A percentile compares a stretch with the other conserved stretches of the same genome.
Evolutionary conservation across 2,113 vertebrate genomes (phyloP).

Genomic region (Neofelis nebulosa): DNA sequence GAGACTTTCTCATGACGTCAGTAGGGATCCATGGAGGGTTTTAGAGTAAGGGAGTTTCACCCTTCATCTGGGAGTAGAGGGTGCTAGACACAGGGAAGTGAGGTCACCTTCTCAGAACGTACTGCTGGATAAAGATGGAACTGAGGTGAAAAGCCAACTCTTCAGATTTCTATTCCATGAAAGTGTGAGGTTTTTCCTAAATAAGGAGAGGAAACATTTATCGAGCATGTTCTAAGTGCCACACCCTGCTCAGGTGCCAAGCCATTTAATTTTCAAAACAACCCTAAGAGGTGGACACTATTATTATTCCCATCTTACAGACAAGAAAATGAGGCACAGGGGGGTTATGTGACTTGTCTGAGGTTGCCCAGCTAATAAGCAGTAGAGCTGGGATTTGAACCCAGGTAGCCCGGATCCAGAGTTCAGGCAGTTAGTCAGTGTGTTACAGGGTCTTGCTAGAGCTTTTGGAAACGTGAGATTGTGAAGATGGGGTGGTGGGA

Average conservation of each 20-base stretch:
- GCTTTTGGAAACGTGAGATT: background rate
- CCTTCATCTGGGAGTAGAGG: background rate
- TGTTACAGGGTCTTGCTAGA: background rate
- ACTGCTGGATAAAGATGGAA: background rate
- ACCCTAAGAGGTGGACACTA: background rate
- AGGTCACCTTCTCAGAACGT: background rate
- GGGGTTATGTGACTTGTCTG: background rate
- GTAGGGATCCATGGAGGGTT: background rate
- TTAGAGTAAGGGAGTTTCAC: background rate
- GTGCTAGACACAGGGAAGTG: background rate
- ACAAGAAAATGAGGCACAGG: background rate
- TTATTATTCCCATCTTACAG: background rate
- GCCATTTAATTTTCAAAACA: background rate
- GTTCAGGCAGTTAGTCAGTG: background rate
- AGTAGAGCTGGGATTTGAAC: background rate
- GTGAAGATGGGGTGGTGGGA: background rate
- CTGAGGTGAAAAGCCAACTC: background rate
- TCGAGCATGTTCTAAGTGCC: background rate
- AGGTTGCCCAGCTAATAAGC: background rate
- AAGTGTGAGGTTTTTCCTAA: background rate
- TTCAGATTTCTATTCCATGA: background rate
- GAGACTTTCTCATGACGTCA: background rate
- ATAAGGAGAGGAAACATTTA: background rate
- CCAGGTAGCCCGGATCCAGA: background rate
- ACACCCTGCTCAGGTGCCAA: background rate